Conservation (phyloP, 2,797 vertebrate species). For the Chaunax sp. region DNA sequence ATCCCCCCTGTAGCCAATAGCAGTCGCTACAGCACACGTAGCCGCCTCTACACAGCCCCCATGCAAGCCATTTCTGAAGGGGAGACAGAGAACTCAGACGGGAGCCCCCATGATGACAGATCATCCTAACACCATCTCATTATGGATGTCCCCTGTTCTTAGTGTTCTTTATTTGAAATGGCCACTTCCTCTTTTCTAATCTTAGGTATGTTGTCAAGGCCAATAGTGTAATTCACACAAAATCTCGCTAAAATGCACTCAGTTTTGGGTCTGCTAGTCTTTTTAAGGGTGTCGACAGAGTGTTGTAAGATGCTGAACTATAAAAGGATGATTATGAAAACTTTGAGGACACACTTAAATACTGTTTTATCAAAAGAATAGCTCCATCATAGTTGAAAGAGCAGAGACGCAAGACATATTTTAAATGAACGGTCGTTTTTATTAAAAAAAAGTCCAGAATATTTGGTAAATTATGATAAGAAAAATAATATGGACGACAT, state of each 20-base stretch:
- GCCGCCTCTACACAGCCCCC: conserved; percentile 95
- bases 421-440: conserved; percentile 72
- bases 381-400: conserved; percentile 50
- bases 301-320: conserved; percentile 53
- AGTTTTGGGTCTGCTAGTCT: conserved; percentile 44
- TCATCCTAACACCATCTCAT: conserved; percentile 88
- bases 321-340: conserved; percentile 46
- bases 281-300: conserved; percentile 45
- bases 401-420: conserved; percentile 65
- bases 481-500: conserved; percentile 63
- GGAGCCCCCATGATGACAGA: conserved; percentile 96
- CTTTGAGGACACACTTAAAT: conserved; percentile 52
- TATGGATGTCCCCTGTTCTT: conserved; percentile 52
- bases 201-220: conserved; percentile 40
- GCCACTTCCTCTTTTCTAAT: conserved; percentile 60
- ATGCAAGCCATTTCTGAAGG: conserved; percentile 99
- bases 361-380: conserved; percentile 63
- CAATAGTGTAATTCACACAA: conserved; percentile 41
- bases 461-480: conserved; percentile 62
- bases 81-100: conserved; percentile 97
- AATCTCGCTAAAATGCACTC: conserved; percentile 55
- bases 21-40: conserved; percentile 97
- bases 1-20: conserved; percentile 96
- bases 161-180: conserved; percentile 54
- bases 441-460: conserved; percentile 42